These are phyloP conservation scores for Stenoptilia bipunctidactyla DNA, from an alignment of 2,888 invertebrate genomes.

Conservation along the genomic window DNA sequence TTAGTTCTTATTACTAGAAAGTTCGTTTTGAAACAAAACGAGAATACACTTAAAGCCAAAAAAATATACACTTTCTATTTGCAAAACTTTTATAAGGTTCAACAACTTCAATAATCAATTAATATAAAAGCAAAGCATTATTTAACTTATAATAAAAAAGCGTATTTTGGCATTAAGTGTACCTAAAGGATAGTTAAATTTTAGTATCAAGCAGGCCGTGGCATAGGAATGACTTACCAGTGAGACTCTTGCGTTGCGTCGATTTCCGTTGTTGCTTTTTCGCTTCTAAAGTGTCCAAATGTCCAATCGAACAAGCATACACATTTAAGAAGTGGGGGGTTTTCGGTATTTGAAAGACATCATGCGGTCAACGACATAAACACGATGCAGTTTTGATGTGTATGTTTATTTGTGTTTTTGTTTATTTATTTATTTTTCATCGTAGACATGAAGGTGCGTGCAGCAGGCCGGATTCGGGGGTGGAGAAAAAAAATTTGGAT, in stretches of 20 bases:
- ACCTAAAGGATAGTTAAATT: constrained; percentile 26
- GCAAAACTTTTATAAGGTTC: too few species aligned
- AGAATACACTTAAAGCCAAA: too few species aligned
- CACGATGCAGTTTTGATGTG: constrained; percentile 62
- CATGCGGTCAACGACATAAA: constrained; percentile 68
- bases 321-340: constrained; percentile 51
- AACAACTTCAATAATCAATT: too few species aligned
- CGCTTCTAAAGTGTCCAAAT: constrained; percentile 81
- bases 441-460: constrained; percentile 60
- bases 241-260: constrained; percentile 78
- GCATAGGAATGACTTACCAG: constrained; percentile 79
- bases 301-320: constrained; percentile 45
- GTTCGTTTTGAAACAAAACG: too few species aligned
- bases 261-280: constrained; percentile 94
- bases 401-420: constrained; percentile 37
- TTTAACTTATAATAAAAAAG: too few species aligned
- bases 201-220: constrained; percentile 29
- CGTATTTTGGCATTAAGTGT: constrained; percentile 38
- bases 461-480: constrained; percentile 61
- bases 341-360: constrained; percentile 49
- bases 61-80: too few species aligned
- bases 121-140: too few species aligned
- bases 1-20: too few species aligned
- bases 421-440: constrained; percentile 37
- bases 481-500: constrained; percentile 63